A percentile compares a stretch with the other conserved stretches of the same genome.
phyloP scores from a whole-genome alignment of 2,113 vertebrate species.

The Globicephala melas region DNA sequence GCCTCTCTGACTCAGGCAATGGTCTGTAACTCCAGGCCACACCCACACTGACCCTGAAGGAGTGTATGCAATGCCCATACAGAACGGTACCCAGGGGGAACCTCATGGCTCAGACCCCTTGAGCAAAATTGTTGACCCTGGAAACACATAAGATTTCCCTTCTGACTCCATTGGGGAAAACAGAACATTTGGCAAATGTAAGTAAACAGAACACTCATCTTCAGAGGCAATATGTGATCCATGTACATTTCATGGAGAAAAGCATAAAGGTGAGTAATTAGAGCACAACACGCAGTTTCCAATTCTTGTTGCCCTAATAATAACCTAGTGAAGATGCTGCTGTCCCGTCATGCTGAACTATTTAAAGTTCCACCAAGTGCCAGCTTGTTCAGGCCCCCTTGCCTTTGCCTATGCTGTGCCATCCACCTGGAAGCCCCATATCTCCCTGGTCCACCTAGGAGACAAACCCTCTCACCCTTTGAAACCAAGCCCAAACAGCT shows the following conservation, averaged over 20 bases:
- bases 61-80: not conserved
- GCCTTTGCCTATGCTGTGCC: not conserved
- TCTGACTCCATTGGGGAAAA: not conserved
- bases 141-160: not conserved
- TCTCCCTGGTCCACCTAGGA: not conserved
- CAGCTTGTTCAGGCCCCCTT: too few species aligned
- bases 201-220: not conserved
- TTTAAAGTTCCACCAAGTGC: accelerated
- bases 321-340: not conserved
- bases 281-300: not conserved
- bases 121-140: not conserved
- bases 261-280: not conserved
- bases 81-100: too few species aligned
- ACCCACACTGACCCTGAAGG: accelerated
- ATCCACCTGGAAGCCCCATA: not conserved
- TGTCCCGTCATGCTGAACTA: not conserved
- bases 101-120: not conserved
- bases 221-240: too few species aligned
- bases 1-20: not conserved
- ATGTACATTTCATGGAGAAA: not conserved
- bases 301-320: not conserved
- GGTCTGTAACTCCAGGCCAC: not conserved
- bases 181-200: not conserved
- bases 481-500: not conserved
- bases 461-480: not conserved